Evolutionary conservation across 2,113 vertebrate genomes (phyloP), one percentile per base, ranked within the genome.

Genomic region (Riparia riparia): DNA sequence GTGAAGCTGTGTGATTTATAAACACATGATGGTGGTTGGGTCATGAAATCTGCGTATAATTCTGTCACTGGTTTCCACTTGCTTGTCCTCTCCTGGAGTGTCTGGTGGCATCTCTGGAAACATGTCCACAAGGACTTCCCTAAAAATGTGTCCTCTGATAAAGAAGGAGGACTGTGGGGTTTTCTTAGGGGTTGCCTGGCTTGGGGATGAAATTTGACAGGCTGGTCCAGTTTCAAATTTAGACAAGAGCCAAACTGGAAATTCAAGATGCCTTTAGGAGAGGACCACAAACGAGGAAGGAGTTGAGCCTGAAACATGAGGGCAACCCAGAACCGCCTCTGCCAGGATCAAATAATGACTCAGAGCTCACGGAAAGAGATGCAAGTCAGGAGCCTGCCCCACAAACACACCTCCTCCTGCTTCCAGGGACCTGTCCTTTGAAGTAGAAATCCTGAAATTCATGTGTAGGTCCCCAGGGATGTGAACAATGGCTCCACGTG

Each of bases 301-400:
- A 90, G 64, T 19, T 73, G 57, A 86, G 50, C 41, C 53, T 1
- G 1, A 93, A 93, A 89, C 3, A 1, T 53, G 56, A 65, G 39
- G 79, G 68, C 39, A 94, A 73, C 34, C 60, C 90, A 86, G 93
- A 93, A 74, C 39, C 0, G 0, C 57, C 83, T 92, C 86, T 82
- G 57, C 84, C 73, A 86, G 63, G 80, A 93, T 92, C 88, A 94
- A 96, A 93, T 53, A 94, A 83, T 94, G 79, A 96, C 69, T 93
- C 82, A 94, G 82, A 94, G 41, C 18, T 93, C 68, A 68, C 68
- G 83, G 72, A 81, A 94, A 88, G 76, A 83, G 44, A 69, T 71
- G 60, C 20, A 64, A 90, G 68, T 37, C 41, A 88, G 58, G 57
- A 91, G 37, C 34, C 54, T 91, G 47, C 19, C 50, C 68, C 68